Evolutionary conservation across 2,113 vertebrate genomes (phyloP), one percentile per base, ranked within the genome.

Genomic region (Rhinolophus ferrumequinum): DNA sequence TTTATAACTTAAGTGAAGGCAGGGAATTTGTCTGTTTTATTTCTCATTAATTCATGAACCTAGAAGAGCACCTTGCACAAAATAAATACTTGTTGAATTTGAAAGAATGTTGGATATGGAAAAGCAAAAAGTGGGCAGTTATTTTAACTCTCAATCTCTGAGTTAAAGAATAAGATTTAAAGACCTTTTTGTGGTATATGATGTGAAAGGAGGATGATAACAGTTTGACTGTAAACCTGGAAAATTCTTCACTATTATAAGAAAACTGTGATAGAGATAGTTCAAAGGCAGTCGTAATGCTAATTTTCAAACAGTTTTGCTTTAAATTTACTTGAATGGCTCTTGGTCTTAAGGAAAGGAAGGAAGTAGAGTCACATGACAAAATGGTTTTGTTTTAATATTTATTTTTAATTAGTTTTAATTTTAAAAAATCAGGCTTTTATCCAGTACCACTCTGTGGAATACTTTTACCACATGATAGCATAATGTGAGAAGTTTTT

Each of bases 321-420:
- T 72, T 96, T 76, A 30, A 13, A 12, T 47, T 83, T 80, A 82
- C 24, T 30, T 60, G 2, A 54, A 58, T 89, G n/a, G 38, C 16
- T 72, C 21, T 90, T 93, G 24, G 3, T 58, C 26, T 80, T 35
- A 70, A 41, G 15, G 54, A 33, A 88, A 86, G 47, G 81, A 70
- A 26, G 21, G 38, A 15, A 44, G 28, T 18, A 88, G 30, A 90
- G 5, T 88, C 10, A 44, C 80, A 72, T 54, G 41, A 69, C 26
- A 88, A 81, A 50, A 50, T 85, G 30, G 60, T 91, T 64, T 66
- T 54, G 26, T 85, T 88, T 94, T 93, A 70, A 64, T 75, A 70
- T 82, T 52, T 84, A 77, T 73, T 93, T 95, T 96, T 52, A 52
- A 72, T 54, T 92, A 67, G 7, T 26, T 93, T 80, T 92, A 62